Evolutionary conservation across 2,113 vertebrate genomes (phyloP), one percentile per base, ranked within the genome.

Genomic region (Paracanthobrama guichenoti): DNA sequence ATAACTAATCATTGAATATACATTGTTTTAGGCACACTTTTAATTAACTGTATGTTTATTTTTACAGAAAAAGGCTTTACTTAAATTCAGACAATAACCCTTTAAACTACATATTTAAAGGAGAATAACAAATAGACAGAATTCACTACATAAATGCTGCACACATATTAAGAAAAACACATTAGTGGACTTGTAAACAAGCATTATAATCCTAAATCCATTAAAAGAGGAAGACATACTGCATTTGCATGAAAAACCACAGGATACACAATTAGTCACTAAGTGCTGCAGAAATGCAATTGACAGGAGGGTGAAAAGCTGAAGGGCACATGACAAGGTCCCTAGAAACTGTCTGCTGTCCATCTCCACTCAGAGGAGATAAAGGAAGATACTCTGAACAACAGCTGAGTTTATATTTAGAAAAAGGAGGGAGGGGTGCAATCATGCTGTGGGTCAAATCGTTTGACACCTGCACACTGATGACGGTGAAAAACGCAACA

Each of bases 331-430:
- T 81, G 78, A 48, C 26, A 13, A 14, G 26, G 57, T 79, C 57
- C 57, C 35, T 18, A 46, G 57, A 80, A 26, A 80, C 7, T 31
- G 42, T 80, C 14, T 80, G 60, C 16, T 66, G 24, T 66, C 42
- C 42, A 80, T 66, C 59, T 80, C 60, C 44, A 66, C 59, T 22
- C 60, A 64, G 16, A 66, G 78, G 24, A 66, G 42, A 80, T 80
- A 80, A 80, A 66, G 44, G 16, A 66, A 66, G 59, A 31, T 4
- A 24, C 14, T 39, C 75, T 53, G 26, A 20, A 24, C 24, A 81
- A 66, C 35, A 86, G 39, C 82, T 74, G 24, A 31, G 44, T 26
- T 79, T 79, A 66, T 86, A 81, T 86, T 83, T 76, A 85, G 75
- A 79, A 35, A 76, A 24, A 31, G 26, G 1, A 71, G 22, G 57